Evolutionary conservation across 2,113 vertebrate genomes (phyloP), one percentile per base, ranked within the genome.

Genomic region (Falcunculus frontatus): DNA sequence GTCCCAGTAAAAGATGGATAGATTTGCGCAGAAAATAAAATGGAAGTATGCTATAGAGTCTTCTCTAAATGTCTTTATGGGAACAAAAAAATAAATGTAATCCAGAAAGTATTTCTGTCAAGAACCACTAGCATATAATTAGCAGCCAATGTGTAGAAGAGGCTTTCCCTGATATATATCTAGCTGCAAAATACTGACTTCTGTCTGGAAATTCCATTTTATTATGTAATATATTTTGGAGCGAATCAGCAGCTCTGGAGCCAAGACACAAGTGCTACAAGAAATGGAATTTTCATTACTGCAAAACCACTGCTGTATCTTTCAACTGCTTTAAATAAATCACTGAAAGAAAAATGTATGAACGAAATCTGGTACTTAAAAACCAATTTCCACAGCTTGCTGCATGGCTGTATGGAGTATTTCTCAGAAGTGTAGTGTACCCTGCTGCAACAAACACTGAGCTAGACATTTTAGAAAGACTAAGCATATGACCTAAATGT

Each of bases 181-280:
- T 92, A 95, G 29, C 46, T 95, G 8, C 72, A 76, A 89, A 97
- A 84, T 83, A 65, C 60, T 95, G 91, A 95, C 53, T 96, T 93
- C 82, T 96, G 52, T 98, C 95, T 97, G 97, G 96, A 98, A 97
- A 97, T 91, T 95, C 76, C 57, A 97, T 96, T 97, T 96, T 90
- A 97, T 97, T 97, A 88, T 80, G 92, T 91, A 97, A 94, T 97
- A 84, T 65, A 95, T 95, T 96, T 97, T 95, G 89, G 80, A 96
- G 39, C 42, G 87, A 87, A 49, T 73, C 53, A 91, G 57, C 76
- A 94, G 84, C 50, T 81, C 41, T 22, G 73, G 37, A 97, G 96
- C 94, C 83, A 96, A 96, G 49, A 92, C 84, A 81, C 57, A 97
- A 95, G 90, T 91, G 59, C 60, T 96, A 89, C 57, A 95, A 95